These are phyloP conservation scores for Syngnathus floridae DNA, from an alignment of 2,113 vertebrate genomes.

Conservation along the genomic window DNA sequence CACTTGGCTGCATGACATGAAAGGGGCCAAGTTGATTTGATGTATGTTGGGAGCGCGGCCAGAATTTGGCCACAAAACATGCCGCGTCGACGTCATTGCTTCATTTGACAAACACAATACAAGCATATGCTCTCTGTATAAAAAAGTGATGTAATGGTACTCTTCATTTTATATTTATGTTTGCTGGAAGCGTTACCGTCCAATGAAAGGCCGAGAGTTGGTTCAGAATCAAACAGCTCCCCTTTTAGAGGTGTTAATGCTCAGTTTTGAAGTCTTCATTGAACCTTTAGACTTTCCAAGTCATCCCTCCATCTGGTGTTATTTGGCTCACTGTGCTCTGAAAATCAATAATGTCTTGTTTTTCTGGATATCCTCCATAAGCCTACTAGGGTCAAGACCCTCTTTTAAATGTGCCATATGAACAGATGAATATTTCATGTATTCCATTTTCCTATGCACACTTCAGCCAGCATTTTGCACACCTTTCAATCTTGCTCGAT, in stretches of 20 bases:
- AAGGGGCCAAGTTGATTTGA: slow-evolving; percentile 44
- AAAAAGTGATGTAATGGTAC: background rate
- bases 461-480: slow-evolving; percentile 12
- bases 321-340: background rate
- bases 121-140: background rate
- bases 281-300: background rate
- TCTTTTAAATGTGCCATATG: slow-evolving; percentile 12
- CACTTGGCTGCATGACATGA: slow-evolving; percentile 53
- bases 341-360: background rate
- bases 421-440: slow-evolving; percentile 34
- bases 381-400: background rate
- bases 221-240: background rate
- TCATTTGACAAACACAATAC: slow-evolving; percentile 1
- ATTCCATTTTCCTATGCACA: slow-evolving; percentile 13
- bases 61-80: slow-evolving; percentile 32
- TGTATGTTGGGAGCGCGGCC: slow-evolving; percentile 21
- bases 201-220: background rate
- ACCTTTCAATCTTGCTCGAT: slow-evolving; percentile 1
- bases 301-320: background rate
- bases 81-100: background rate
- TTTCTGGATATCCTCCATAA: background rate
- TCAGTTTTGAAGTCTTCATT: background rate
- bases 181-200: background rate
- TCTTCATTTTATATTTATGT: background rate
- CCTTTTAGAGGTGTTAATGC: background rate